phyloP scores from a whole-genome alignment of 2,797 vertebrate species.

The Cichlasoma orientale region DNA sequence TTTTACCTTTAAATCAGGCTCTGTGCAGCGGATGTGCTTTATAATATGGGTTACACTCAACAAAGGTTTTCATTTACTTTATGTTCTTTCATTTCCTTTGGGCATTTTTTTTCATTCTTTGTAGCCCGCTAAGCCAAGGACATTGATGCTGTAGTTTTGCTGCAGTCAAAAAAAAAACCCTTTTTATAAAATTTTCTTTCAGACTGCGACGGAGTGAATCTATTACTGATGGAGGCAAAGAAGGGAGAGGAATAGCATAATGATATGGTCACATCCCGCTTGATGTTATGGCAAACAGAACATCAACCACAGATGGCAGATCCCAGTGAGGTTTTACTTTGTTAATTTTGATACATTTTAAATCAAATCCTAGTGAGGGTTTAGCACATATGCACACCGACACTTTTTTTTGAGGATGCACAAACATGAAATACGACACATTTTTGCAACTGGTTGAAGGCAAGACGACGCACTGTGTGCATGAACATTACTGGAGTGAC shows the following conservation, averaged over 20 bases:
- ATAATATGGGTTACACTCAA: constrained; percentile 9
- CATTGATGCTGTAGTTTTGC: constrained; percentile 52
- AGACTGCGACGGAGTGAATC: constrained; percentile 29
- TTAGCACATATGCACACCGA: not conserved
- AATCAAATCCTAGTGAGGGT: constrained; percentile 13
- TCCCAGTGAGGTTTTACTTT: not conserved
- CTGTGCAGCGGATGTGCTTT: constrained; percentile 8
- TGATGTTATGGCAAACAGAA: constrained; percentile 20
- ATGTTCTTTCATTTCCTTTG: not conserved
- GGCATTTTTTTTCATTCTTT: constrained; percentile 38
- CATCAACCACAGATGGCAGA: not conserved
- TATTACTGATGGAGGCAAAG: constrained; percentile 28
- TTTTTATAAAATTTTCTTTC: constrained; percentile 53
- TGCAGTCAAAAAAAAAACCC: constrained; percentile 39
- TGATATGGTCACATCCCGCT: constrained; percentile 8
- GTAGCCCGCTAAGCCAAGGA: constrained; percentile 44
- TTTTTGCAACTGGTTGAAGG: constrained; percentile 25
- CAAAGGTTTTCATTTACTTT: constrained; percentile 29
- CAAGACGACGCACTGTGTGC: not conserved
- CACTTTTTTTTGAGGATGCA: not conserved
- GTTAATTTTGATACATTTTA: not conserved
- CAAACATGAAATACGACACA: constrained; percentile 1
- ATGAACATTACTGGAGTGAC: not conserved
- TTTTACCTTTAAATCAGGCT: constrained; percentile 17
- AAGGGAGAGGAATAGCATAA: constrained; percentile 26